Conservation (phyloP, 2,113 vertebrate genomes). For the Fulica atra region DNA sequence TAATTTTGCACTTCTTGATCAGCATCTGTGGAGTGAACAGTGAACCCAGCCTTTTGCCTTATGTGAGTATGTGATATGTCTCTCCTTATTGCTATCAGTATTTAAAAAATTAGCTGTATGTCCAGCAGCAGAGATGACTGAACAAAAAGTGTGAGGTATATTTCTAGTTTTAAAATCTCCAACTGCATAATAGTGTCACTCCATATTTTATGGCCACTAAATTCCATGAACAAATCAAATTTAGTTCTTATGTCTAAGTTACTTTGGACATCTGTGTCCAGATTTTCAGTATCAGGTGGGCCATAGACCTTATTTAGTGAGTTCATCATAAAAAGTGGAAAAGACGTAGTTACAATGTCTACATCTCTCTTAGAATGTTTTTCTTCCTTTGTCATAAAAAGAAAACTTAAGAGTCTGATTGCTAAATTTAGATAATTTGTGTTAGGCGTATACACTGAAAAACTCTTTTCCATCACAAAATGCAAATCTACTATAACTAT, state of each 20-base stretch:
- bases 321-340: background rate
- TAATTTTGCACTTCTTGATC: constrained; percentile 98
- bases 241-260: background rate
- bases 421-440: background rate
- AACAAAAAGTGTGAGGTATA: background rate
- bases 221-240: background rate
- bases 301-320: background rate
- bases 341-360: background rate
- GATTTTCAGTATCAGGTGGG: background rate
- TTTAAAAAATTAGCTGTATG: background rate
- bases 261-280: background rate
- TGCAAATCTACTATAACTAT: background rate
- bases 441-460: background rate
- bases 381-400: background rate
- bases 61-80: constrained; percentile 80
- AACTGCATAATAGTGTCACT: background rate
- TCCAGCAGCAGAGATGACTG: background rate
- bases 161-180: background rate
- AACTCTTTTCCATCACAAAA: background rate
- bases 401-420: background rate
- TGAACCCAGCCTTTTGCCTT: constrained; percentile 97
- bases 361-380: background rate
- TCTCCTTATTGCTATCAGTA: background rate
- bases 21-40: constrained; percentile 97
- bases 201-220: background rate